Conservation (phyloP, 2,797 vertebrate genomes). For the Lagothrix lagotricha region DNA sequence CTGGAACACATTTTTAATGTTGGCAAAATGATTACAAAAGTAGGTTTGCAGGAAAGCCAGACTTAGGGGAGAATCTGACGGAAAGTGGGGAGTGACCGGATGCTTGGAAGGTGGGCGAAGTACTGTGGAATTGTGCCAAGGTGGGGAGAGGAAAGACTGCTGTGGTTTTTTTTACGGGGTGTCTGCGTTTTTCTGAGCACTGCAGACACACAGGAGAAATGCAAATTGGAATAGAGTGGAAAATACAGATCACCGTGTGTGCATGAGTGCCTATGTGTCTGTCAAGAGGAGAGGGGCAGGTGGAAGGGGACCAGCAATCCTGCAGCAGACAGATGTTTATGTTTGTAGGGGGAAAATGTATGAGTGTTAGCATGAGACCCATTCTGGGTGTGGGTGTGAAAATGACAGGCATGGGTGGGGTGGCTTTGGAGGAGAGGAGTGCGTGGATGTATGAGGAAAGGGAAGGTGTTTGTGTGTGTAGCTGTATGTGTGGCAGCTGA, state of each 20-base stretch:
- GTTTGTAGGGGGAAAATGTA: background rate
- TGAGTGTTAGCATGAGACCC: background rate
- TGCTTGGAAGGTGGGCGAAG: background rate
- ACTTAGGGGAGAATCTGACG: slow-evolving; percentile 31
- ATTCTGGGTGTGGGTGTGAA: background rate
- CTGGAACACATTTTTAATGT: slow-evolving; percentile 68
- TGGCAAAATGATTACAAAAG: slow-evolving; percentile 67
- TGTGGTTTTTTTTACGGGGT: background rate
- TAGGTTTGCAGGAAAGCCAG: slow-evolving; percentile 34
- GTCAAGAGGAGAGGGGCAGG: background rate
- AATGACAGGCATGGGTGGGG: background rate
- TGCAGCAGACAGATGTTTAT: background rate
- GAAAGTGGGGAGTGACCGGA: background rate
- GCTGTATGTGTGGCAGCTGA: background rate
- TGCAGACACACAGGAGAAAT: slow-evolving; percentile 45
- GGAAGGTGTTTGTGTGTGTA: background rate
- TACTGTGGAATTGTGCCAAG: slow-evolving; percentile 14
- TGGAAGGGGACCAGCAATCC: background rate
- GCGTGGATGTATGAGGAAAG: background rate
- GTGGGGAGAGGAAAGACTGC: background rate
- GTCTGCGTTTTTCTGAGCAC: slow-evolving; percentile 9
- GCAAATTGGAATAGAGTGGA: slow-evolving; percentile 29
- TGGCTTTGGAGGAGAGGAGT: slow-evolving; percentile 9
- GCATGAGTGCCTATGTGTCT: background rate
- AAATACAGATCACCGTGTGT: slow-evolving; percentile 28